Evolutionary conservation across 2,113 vertebrate species (phyloP), one percentile per base, ranked within the genome.

Genomic region (Turnix velox): DNA sequence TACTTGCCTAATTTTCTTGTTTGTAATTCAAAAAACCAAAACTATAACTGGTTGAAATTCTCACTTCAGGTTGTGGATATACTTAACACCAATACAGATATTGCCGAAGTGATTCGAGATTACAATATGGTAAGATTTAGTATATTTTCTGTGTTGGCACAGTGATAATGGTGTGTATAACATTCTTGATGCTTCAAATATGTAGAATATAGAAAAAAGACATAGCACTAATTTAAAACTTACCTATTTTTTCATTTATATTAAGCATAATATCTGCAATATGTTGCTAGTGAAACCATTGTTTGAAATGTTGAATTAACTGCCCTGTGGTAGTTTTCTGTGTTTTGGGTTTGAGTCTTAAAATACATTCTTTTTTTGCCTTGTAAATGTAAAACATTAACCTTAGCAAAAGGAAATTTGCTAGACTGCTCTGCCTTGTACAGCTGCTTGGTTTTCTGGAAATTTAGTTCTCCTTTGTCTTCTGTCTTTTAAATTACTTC

Each of bases 21-120:
- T 7, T 65, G 18, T 45, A 57, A 39, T 35, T 12, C 31, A 42
- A 43, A 79, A 65, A 66, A 39, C 4, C 7, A 18, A 18, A 58
- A 7, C 14, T 57, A 15, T 93, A 93, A 84, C n/a, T 62, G 20
- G 2, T 71, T 85, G n/a, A 27, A 81, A 81, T 78, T 92, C 54
- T 96, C 93, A 37, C 98, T 97, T 74, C 96, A 99, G 99, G 97
- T 99, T 92, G 98, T 99, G 75, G 99, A 99, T 97, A 99, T 99
- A 84, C 98, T 99, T 96, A 99, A 99, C 95, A 99, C 98, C 43
- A 98, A 98, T 97, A 99, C 97, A 5, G 99, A 99, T 90, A 98
- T 98, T 96, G 98, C 99, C 74, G 99, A 99, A 96, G 98, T 99
- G 90, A 97, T 98, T 91, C 97, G 93, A 67, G 98, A 99, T 96